Conservation (phyloP, 2,888 invertebrate species). For the Petrophora chlorosata region DNA sequence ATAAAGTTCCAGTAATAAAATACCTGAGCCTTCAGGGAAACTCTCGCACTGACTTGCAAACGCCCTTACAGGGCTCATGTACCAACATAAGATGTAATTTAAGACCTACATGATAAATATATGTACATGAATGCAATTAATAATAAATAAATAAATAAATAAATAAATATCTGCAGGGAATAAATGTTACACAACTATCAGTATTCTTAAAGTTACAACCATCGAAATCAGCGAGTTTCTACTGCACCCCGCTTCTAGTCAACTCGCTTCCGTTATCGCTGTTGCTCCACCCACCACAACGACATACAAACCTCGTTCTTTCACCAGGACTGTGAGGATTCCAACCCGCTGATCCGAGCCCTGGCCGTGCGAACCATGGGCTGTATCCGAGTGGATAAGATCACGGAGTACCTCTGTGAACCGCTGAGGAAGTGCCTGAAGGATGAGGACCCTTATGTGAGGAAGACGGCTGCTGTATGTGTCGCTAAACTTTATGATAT, state of each 20-base stretch:
- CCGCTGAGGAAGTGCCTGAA: conserved; percentile 97
- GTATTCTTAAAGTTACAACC: too few species aligned
- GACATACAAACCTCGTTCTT: neutral
- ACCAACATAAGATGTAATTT: too few species aligned
- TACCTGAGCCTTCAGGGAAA: too few species aligned
- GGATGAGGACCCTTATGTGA: conserved; percentile 98
- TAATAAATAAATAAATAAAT: too few species aligned
- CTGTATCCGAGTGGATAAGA: conserved; percentile 99
- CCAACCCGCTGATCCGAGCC: conserved; percentile 98
- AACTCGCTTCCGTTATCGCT: conserved; percentile 60
- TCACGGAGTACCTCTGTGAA: conserved; percentile 99
- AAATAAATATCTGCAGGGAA: too few species aligned
- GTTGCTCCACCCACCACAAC: conserved; percentile 14
- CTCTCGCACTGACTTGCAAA: too few species aligned
- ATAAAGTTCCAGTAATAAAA: too few species aligned
- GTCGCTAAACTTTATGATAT: conserved; percentile 99
- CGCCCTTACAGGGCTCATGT: too few species aligned
- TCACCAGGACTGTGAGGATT: conserved; percentile 98
- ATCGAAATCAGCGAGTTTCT: conserved; percentile 1
- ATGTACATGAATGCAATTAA: too few species aligned
- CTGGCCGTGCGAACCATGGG: conserved; percentile 99
- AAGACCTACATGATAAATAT: too few species aligned
- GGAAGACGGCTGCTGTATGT: conserved; percentile 99
- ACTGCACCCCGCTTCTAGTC: conserved; percentile 22
- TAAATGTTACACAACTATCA: too few species aligned